Conservation (phyloP, 2,113 vertebrate genomes). For the Castor canadensis region DNA sequence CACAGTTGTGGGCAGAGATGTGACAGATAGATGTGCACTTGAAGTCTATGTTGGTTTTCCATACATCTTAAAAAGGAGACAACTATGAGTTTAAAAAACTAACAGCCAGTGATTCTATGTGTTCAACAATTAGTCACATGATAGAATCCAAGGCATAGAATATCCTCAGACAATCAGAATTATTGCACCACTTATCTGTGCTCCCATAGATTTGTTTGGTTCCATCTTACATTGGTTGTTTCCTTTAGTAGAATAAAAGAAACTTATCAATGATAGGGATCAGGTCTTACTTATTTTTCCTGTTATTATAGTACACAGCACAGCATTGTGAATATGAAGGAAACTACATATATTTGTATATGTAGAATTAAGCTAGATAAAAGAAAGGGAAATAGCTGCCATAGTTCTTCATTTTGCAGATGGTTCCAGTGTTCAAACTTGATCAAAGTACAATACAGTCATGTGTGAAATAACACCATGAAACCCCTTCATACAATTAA, state of each 20-base stretch:
- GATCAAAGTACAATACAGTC: too few species aligned
- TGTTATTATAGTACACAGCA: not conserved
- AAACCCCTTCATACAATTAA: too few species aligned
- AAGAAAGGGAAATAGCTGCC: conserved; percentile 4
- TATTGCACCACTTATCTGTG: not conserved
- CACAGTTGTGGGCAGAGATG: not conserved
- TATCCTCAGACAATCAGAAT: not conserved
- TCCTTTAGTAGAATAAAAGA: not conserved
- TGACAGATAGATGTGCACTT: not conserved
- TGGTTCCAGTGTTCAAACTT: not conserved
- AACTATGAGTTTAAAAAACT: not conserved
- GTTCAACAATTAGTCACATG: not conserved
- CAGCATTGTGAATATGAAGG: not conserved
- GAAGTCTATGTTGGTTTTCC: not conserved
- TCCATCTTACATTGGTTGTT: not conserved
- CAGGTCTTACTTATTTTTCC: not conserved
- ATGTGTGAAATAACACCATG: too few species aligned
- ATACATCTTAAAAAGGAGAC: not conserved
- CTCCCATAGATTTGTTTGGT: not conserved
- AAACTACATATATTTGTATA: not conserved
- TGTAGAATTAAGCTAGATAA: not conserved
- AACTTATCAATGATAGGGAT: not conserved
- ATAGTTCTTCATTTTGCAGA: not conserved
- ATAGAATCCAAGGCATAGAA: not conserved
- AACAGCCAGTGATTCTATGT: not conserved